Evolutionary conservation across 2,888 invertebrate species (phyloP).

Genomic region (Drosophila antonietae): DNA sequence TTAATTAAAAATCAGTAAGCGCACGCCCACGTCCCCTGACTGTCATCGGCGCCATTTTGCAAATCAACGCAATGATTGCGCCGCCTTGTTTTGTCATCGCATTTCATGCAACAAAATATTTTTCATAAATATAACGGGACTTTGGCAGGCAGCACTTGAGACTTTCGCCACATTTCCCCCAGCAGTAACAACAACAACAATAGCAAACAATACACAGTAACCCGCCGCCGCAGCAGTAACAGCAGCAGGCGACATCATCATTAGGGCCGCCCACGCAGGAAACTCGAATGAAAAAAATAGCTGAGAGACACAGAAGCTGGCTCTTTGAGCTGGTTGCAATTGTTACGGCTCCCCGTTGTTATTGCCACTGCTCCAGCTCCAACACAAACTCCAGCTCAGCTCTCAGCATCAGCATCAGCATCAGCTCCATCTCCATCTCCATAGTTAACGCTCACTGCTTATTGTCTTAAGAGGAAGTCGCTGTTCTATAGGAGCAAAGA

Average conservation of each 20-base stretch:
- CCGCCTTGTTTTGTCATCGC: conserved; percentile 63
- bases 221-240: conserved; percentile 24
- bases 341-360: conserved; percentile 49
- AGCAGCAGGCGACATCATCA: conserved; percentile 64
- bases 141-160: conserved; percentile 62
- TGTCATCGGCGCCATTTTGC: conserved; percentile 80
- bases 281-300: conserved; percentile 14
- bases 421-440: conserved; percentile 15
- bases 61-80: conserved; percentile 78
- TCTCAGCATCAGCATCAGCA: not conserved
- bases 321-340: conserved; percentile 36
- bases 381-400: conserved; percentile 21
- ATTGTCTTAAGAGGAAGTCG: conserved; percentile 71
- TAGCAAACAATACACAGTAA: conserved; percentile 44
- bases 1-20: conserved; percentile 79
- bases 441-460: conserved; percentile 55
- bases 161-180: conserved; percentile 74
- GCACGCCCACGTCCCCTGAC: conserved; percentile 41
- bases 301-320: conserved; percentile 31
- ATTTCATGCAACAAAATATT: conserved; percentile 51
- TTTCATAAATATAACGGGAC: conserved; percentile 73
- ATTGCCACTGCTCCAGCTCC: conserved; percentile 55
- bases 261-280: conserved; percentile 71
- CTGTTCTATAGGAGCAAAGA: not conserved
- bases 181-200: conserved; percentile 23